Base-by-base conservation (phyloP, 1,140 invertebrate genomes). In the Anthonomus grandis region DNA sequence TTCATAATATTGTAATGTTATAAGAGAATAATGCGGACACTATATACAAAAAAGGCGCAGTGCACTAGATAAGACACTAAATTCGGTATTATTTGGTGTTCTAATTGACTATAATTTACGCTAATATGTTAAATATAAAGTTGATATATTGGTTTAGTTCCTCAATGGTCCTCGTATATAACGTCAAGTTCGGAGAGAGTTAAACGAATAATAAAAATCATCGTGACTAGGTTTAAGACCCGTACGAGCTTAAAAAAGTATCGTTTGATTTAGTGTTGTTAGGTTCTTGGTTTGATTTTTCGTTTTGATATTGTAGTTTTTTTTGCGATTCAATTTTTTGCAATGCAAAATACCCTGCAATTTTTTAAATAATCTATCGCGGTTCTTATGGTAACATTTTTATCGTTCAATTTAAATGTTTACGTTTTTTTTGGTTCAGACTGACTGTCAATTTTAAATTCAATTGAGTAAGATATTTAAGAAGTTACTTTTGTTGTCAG, bases 101-200 rank as follows among this genome's bases (percentile, higher is more conserved):
- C 44, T 27, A 46, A 46, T 46, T 46, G 21, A 46, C 24, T 24
- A 46, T n/a, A n/a, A 46, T 22, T 42, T 21, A 17, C 17, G 17
- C 19, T n/a, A 17, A 17, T 15, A 10, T 2, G 10, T 17, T 42
- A 42, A 42, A 42, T 21, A 17, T 12, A n/a, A 17, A 42, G 17
- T 10, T 10, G 2, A 41, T 19, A 5, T 41, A 41, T 31, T 31
- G 10, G 38, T 12, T 8, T 12, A 8, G 9, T 8, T 12, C 9
- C 12, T 9, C 10, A 12, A 17, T 39, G 12, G 18, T 8, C 12
- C 38, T 13, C 38, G 8, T 39, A 17, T 13, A 9, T 17, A 13
- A n/a, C 2, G 38, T 12, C 8, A 13, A 12, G 9, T 17, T 39
- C 8, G 18, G 38, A n/a, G 12, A 39, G 10, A 39, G 15, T n/a